Evolutionary conservation across 2,888 invertebrate genomes (phyloP).

Genomic region (Trissoscelio sp.): DNA sequence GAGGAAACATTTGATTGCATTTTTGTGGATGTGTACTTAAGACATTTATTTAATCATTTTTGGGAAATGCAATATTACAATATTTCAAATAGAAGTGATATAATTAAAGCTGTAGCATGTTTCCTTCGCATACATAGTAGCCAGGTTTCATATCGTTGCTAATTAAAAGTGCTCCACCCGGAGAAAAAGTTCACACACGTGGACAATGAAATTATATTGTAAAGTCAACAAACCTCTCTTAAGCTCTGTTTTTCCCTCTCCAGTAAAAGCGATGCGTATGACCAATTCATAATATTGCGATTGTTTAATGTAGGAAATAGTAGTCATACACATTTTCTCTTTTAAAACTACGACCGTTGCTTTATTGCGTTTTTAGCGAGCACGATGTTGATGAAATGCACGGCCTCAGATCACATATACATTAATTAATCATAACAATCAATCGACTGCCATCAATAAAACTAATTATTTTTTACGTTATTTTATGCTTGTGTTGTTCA

Average conservation of each 20-base stretch:
- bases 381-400: constrained; percentile 11
- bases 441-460: constrained; percentile 29
- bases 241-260: constrained; percentile 57
- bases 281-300: constrained; percentile 61
- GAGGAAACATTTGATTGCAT: constrained; percentile 23
- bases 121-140: constrained; percentile 61
- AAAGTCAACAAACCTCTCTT: constrained; percentile 67
- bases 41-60: constrained; percentile 50
- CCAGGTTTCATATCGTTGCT: constrained; percentile 65
- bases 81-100: constrained; percentile 61
- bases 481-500: not conserved
- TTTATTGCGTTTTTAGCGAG: constrained; percentile 37
- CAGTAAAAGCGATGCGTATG: constrained; percentile 44
- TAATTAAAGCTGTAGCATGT: constrained; percentile 63
- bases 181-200: constrained; percentile 66
- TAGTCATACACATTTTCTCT: constrained; percentile 31
- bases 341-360: constrained; percentile 12
- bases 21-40: constrained; percentile 35
- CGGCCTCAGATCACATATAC: constrained; percentile 15
- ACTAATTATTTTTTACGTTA: constrained; percentile 29
- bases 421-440: constrained; percentile 50
- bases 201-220: constrained; percentile 70
- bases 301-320: constrained; percentile 50
- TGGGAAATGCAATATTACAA: constrained; percentile 68
- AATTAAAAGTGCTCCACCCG: constrained; percentile 67